Conservation (phyloP, 2,113 vertebrate genomes). For the Actenoides hombroni region DNA sequence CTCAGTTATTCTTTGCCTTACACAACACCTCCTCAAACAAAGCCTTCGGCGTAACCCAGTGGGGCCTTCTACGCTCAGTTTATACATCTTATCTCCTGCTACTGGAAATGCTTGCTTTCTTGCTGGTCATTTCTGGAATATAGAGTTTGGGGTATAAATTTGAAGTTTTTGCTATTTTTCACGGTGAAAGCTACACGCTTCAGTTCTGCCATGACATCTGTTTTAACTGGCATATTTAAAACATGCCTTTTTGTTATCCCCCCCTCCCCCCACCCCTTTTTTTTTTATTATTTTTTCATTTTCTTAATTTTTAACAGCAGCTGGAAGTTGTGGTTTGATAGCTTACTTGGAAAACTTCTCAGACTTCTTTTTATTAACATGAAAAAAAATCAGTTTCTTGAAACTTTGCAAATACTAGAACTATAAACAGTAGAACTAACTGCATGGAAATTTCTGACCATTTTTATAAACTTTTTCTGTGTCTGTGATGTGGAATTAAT, state of each 20-base stretch:
- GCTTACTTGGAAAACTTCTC: not conserved
- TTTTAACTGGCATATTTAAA: not conserved
- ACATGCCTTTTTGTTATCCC: not conserved
- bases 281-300: not conserved
- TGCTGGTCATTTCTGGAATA: not conserved
- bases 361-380: not conserved
- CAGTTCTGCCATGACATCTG: not conserved
- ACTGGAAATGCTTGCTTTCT: not conserved
- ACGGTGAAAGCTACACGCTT: not conserved
- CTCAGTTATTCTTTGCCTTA: not conserved
- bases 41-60: not conserved
- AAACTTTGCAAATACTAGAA: not conserved
- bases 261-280: rapidly evolving
- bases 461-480: not conserved
- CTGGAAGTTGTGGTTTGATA: not conserved
- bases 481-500: not conserved
- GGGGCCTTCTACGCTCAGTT: not conserved
- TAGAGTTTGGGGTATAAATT: not conserved
- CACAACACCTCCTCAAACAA: not conserved
- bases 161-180: not conserved
- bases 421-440: not conserved
- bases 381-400: not conserved
- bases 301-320: not conserved
- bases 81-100: not conserved
- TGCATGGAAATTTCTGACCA: not conserved